Evolutionary conservation across 2,797 vertebrate genomes (phyloP), one percentile per base, ranked within the genome.

Genomic region (Gouania willdenowi): DNA sequence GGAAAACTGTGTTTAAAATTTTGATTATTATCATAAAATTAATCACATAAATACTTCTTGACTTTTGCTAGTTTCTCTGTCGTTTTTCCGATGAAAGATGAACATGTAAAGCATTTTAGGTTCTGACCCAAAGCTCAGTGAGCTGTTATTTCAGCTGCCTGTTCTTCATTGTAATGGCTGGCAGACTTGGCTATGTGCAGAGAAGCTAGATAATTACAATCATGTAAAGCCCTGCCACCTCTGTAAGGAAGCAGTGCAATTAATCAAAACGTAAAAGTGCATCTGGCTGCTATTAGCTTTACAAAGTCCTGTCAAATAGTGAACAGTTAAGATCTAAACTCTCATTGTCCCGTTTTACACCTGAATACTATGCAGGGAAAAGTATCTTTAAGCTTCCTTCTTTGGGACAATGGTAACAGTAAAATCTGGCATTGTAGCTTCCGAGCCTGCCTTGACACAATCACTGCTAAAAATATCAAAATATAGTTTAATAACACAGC

Each of bases 271-370:
- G 52, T 50, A 39, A 66, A 54, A 15, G 52, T 50, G 71, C 75
- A 79, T 67, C 57, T 83, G 79, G 64, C 42, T 64, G 53, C 55
- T 44, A 69, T 82, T 78, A 77, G 26, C 44, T 58, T 50, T 26
- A 45, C 41, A 59, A 54, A 58, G 45, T 38, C 20, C 19, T 37
- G 49, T 18, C 64, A 32, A 68, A 78, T 42, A 70, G 50, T 34
- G 13, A 36, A 37, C 32, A 13, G 12, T 20, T 28, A 40, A 4
- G 36, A 19, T n/a, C n/a, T n/a, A 41, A 37, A 41, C 26, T 34
- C 40, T 29, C 14, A 51, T 12, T 13, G 26, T 17, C 13, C 41
- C 44, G 39, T 25, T 58, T 55, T 9, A 40, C 33, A 41, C 45
- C 32, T 45, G 41, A 53, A 53, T 26, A 27, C 9, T 29, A 7